Base-by-base conservation (phyloP, 2,888 invertebrate species). In the Rotaria macrura region DNA sequence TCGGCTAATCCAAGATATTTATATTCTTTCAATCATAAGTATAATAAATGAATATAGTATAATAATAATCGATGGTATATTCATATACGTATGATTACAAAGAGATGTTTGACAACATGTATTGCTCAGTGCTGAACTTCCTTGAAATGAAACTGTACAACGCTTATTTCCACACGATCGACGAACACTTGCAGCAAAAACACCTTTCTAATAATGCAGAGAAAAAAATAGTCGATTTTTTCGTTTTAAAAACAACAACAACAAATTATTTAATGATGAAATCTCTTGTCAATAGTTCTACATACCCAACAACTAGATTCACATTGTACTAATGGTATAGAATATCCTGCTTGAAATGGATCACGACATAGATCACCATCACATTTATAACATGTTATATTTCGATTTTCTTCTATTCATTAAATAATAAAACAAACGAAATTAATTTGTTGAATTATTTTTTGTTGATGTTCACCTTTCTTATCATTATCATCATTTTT, bases 171-270 rank as follows among this genome's bases (percentile, higher is more conserved):
- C 79, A 79, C 79, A 79, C 25, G 40, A 40, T 4, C 79, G 79
- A n/a, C 79, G 79, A 79, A 79, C 79, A 43, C 79, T 79, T 40
- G 79, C 7, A 25, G 43, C 79, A 79, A 79, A 79, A 43, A 43
- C 43, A 43, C 79, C 79, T 79, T 79, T 79, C 79, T 79, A 43
- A 25, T 43, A 43, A 79, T 25, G 43, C 9, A 25, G 0, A 43
- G 20, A 34, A 40, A 9, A 2, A 43, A 12, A 43, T 9, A 74
- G 17, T 1, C 20, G 25, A 40, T 38, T 40, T 34, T 57, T 57
- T 29, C 12, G 9, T 23, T 74, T 40, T 34, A 9, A 12, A 12
- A 9, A n/a, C 23, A 5, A 55, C 14, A 23, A 55, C n/a, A 34
- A 34, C 23, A 6, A n/a, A n/a, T n/a, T n/a, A n/a, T n/a, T n/a